Evolutionary conservation across 2,113 vertebrate genomes (phyloP).

Genomic region (Triplophysa rosa): DNA sequence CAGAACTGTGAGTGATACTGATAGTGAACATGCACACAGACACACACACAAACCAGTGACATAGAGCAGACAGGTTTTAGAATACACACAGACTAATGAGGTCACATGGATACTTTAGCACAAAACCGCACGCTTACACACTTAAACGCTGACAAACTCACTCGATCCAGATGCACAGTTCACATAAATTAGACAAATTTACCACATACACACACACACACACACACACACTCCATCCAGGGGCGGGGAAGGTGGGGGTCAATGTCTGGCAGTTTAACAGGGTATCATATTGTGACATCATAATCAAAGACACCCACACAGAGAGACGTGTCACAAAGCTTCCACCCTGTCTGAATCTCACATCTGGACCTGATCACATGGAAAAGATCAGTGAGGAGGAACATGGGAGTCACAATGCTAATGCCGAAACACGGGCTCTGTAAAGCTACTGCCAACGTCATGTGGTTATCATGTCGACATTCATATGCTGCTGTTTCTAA

Average conservation of each 20-base stretch:
- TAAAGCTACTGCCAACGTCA: conserved; percentile 29
- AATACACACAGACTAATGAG: conserved; percentile 37
- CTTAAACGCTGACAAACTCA: conserved; percentile 35
- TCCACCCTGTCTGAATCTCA: conserved; percentile 58
- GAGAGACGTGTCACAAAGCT: conserved; percentile 63
- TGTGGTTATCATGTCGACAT: neutral
- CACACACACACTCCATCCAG: conserved; percentile 36
- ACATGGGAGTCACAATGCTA: conserved; percentile 28
- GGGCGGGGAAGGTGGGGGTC: conserved; percentile 33
- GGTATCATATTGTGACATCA: conserved; percentile 68
- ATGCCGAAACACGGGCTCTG: conserved; percentile 12
- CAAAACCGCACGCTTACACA: conserved; percentile 43
- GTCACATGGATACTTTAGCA: conserved; percentile 23
- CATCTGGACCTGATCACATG: conserved; percentile 68
- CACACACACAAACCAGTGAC: conserved; percentile 17
- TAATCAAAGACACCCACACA: conserved; percentile 68
- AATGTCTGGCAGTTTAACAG: conserved; percentile 64
- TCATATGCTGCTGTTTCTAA: too few relatives aligned
- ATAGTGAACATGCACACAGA: conserved; percentile 15
- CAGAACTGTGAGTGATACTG: neutral
- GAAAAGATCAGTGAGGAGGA: conserved; percentile 51
- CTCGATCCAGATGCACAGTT: conserved; percentile 23
- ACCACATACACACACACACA: conserved; percentile 47
- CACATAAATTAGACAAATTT: conserved; percentile 35
- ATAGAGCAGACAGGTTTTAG: conserved; percentile 18